Percentiles rank a stretch among this genome's conserved stretches.
These are phyloP conservation scores for Scaptomyza cyrtandrae DNA, from an alignment of 2,888 invertebrate genomes.

Conservation along the genomic window DNA sequence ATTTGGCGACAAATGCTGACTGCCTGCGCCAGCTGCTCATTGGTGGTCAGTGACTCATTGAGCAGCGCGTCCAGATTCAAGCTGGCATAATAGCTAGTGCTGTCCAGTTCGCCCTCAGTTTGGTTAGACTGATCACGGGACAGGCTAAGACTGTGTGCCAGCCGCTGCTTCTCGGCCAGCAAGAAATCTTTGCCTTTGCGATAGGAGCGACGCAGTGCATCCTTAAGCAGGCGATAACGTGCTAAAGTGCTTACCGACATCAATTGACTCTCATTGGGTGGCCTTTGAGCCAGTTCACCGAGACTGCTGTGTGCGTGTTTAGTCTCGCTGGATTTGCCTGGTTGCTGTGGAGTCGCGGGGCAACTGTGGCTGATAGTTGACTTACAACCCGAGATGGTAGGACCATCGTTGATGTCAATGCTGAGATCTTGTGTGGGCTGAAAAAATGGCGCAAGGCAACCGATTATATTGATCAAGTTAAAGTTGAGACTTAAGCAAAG, in stretches of 20 bases:
- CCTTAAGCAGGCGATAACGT: constrained; percentile 78
- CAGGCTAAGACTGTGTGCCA: constrained; percentile 69
- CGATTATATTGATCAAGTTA: constrained; percentile 30
- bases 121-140: constrained; percentile 65
- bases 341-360: constrained; percentile 68
- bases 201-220: constrained; percentile 81
- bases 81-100: constrained; percentile 57
- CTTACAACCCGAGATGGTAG: constrained; percentile 20
- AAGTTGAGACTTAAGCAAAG: background rate
- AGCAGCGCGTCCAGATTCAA: constrained; percentile 76
- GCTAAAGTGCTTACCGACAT: constrained; percentile 69
- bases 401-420: constrained; percentile 59
- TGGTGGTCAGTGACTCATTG: constrained; percentile 67
- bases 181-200: constrained; percentile 80
- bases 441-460: constrained; percentile 55
- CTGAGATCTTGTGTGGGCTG: constrained; percentile 56
- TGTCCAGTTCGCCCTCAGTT: constrained; percentile 61
- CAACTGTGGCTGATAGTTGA: constrained; percentile 64
- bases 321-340: constrained; percentile 9
- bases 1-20: constrained; percentile 84
- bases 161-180: constrained; percentile 70
- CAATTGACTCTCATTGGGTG: constrained; percentile 48
- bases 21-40: constrained; percentile 85
- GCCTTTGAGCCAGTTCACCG: constrained; percentile 53
- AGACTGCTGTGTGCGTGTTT: constrained; percentile 50